Evolutionary conservation across 2,888 invertebrate species (phyloP), one percentile per base, ranked within the genome.

Genomic region (Diadromus collaris): DNA sequence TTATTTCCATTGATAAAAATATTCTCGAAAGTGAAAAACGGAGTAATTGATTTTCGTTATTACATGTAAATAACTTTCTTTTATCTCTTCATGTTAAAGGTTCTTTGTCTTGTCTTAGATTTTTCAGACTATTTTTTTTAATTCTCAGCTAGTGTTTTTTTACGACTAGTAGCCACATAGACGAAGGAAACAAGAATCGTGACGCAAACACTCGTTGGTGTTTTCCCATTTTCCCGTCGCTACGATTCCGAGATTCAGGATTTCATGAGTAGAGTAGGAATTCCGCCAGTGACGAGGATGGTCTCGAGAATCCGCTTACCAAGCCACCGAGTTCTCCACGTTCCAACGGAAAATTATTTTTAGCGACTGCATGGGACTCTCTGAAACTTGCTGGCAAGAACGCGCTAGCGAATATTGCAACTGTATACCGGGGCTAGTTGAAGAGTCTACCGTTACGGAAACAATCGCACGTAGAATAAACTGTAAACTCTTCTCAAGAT

Each of bases 331-430:
- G 21, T 63, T 56, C 51, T 63, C 63, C 56, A 16, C 72, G 56
- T 73, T 64, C 56, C 64, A 46, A 38, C 41, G 63, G 72, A 38
- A 71, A 65, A 63, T 73, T 73, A 73, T 73, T 73, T 73, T 65
- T 73, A 73, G 72, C 56, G 58, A 34, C 56, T 51, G 48, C 71
- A 73, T 58, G 72, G 46, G 69, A 46, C 46, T 64, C 34, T 56
- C 34, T 61, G 56, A 24, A 9, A 29, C 51, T 51, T 19, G 21
- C 21, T 21, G 32, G 41, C 27, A 16, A n/a, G 54, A 72, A 63
- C 44, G 34, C 16, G 51, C 13, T 16, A 34, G 29, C n/a, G 51
- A 21, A 46, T 19, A 46, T 19, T 38, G 38, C 48, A 10, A 38
- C 48, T 10, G 21, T 48, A 21, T 10, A 48, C 48, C 21, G 48